These are phyloP conservation scores for Neodiprion pinetum DNA, from an alignment of 1,140 invertebrate genomes.

Conservation along the genomic window DNA sequence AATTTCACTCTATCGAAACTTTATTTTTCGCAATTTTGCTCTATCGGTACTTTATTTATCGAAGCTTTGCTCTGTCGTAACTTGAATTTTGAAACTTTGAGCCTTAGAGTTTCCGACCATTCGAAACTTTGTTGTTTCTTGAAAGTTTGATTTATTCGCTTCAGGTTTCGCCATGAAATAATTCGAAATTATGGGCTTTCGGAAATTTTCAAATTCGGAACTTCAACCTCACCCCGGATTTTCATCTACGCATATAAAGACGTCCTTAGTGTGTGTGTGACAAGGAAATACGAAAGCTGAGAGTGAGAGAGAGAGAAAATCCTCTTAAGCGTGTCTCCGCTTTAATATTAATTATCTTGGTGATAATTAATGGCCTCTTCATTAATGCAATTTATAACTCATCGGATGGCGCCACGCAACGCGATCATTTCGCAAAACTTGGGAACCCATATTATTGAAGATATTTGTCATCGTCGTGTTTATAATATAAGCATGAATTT, in stretches of 20 bases:
- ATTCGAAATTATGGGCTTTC: neutral
- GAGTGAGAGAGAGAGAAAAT: neutral
- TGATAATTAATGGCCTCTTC: constrained; percentile 21
- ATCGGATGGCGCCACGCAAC: constrained; percentile 4
- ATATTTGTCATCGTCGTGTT: neutral
- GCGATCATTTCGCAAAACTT: neutral
- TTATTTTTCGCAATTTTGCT: no score
- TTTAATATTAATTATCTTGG: constrained; percentile 20
- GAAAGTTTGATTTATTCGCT: no score
- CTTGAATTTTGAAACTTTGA: no score
- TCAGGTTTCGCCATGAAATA: no score
- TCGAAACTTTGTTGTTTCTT: no score
- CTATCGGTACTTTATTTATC: no score
- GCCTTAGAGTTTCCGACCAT: no score
- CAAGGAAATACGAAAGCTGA: neutral
- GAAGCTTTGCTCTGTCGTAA: no score
- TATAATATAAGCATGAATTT: no score
- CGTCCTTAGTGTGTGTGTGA: neutral
- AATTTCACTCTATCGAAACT: no score
- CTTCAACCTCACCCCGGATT: neutral
- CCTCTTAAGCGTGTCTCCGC: constrained; percentile 17
- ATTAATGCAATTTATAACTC: constrained; percentile 20
- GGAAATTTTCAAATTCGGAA: neutral
- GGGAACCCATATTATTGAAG: neutral
- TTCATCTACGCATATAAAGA: neutral